phyloP scores from a whole-genome alignment of 1,140 invertebrate species.

The Camponotus pennsylvanicus region DNA sequence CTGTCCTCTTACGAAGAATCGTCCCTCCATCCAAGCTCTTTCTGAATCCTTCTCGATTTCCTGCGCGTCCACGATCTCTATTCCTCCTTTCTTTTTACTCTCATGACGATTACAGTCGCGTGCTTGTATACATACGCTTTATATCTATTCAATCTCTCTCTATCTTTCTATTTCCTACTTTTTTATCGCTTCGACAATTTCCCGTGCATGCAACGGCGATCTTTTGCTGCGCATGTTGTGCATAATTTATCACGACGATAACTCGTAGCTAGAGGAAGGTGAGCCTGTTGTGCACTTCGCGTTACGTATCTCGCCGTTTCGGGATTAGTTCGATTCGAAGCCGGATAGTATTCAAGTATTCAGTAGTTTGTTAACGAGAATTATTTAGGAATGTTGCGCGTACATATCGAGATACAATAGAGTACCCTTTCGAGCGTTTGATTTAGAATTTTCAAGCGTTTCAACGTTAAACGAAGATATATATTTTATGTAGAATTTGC shows the following conservation, averaged over 20 bases:
- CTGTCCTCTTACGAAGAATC: not conserved
- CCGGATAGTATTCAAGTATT: slow-evolving; percentile 51
- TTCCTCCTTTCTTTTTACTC: slow-evolving; percentile 5
- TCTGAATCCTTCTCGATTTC: slow-evolving; percentile 7
- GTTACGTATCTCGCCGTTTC: slow-evolving; percentile 37
- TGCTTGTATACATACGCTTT: slow-evolving; percentile 42
- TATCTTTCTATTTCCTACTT: slow-evolving; percentile 16
- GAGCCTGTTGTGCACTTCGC: slow-evolving; percentile 57
- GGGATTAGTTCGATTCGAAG: slow-evolving; percentile 53
- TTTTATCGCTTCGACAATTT: slow-evolving; percentile 41
- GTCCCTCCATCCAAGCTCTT: slow-evolving; percentile 8
- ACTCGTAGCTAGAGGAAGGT: slow-evolving; percentile 61
- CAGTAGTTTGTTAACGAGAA: slow-evolving; percentile 51
- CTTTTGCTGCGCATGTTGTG: slow-evolving; percentile 56
- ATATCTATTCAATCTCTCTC: slow-evolving; percentile 13
- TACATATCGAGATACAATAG: slow-evolving; percentile 42
- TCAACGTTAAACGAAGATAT: not conserved
- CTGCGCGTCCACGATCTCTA: not conserved
- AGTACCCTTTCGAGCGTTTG: slow-evolving; percentile 19
- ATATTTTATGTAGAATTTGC: slow-evolving; percentile 20
- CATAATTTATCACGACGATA: slow-evolving; percentile 55
- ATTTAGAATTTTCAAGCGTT: slow-evolving; percentile 38
- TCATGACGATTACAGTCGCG: slow-evolving; percentile 17
- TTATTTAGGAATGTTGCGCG: slow-evolving; percentile 43
- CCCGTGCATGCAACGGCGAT: slow-evolving; percentile 51